Percentiles rank a stretch among this genome's conserved stretches.
Conservation (phyloP, 2,888 invertebrate species). For the Ochropleura leucogaster region DNA sequence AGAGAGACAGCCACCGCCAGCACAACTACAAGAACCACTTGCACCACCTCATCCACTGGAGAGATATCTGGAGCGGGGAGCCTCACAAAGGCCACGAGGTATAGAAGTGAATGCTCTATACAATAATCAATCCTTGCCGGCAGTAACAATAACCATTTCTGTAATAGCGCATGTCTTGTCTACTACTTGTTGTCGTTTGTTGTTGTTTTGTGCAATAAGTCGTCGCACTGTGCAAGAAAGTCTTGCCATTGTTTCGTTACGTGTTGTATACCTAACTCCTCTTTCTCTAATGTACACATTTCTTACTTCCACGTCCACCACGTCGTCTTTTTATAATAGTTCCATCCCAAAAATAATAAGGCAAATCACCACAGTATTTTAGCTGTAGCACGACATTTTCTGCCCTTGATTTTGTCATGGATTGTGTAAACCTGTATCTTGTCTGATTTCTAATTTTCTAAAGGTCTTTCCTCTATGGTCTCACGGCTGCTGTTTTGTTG, state of each 20-base stretch:
- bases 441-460: slow-evolving; percentile 39
- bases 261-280: slow-evolving; percentile 50
- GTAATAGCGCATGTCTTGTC: slow-evolving; percentile 66
- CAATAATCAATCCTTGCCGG: slow-evolving; percentile 57
- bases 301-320: slow-evolving; percentile 21
- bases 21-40: slow-evolving; percentile 87
- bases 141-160: slow-evolving; percentile 62
- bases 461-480: slow-evolving; percentile 42
- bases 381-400: slow-evolving; percentile 15
- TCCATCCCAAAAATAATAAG: not conserved
- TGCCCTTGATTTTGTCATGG: slow-evolving; percentile 20
- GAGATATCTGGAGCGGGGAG: slow-evolving; percentile 88
- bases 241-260: slow-evolving; percentile 61
- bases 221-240: slow-evolving; percentile 61
- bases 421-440: slow-evolving; percentile 26
- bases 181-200: slow-evolving; percentile 58
- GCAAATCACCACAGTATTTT: slow-evolving; percentile 1
- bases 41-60: slow-evolving; percentile 88
- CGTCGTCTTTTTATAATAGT: not conserved
- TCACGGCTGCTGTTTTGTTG: slow-evolving; percentile 30
- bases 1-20: slow-evolving; percentile 82
- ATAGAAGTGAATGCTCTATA: slow-evolving; percentile 65
- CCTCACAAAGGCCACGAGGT: slow-evolving; percentile 87
- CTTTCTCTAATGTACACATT: slow-evolving; percentile 28
- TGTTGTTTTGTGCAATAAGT: slow-evolving; percentile 66